Percentiles rank a stretch among this genome's conserved stretches.
phyloP scores from a whole-genome alignment of 2,888 invertebrate species.

The Drosophila nigricruria region DNA sequence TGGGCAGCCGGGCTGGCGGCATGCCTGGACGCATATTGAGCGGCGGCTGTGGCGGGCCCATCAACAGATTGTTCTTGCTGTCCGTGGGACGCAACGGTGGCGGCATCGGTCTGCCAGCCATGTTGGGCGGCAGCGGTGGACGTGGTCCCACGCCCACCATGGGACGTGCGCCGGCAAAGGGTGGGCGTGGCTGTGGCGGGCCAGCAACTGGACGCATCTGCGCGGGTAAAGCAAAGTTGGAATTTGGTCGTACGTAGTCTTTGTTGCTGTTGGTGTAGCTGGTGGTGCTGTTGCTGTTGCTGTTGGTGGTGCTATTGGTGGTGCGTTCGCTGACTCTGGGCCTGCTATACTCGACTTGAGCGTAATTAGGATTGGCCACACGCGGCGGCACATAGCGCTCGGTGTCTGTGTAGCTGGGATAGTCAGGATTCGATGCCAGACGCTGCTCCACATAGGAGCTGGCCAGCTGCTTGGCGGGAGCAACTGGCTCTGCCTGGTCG shows the following conservation, averaged over 20 bases:
- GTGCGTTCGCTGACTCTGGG: slow-evolving; percentile 48
- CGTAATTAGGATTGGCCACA: slow-evolving; percentile 7
- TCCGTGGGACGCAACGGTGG: slow-evolving; percentile 85
- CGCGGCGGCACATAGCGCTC: slow-evolving; percentile 21
- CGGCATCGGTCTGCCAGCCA: slow-evolving; percentile 70
- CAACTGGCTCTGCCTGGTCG: slow-evolving; percentile 12
- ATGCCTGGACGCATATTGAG: slow-evolving; percentile 68
- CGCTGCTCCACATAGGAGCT: slow-evolving; percentile 5
- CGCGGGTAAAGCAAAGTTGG: slow-evolving; percentile 64
- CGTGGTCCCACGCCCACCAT: slow-evolving; percentile 79
- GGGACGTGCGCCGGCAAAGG: slow-evolving; percentile 74
- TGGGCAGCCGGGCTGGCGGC: slow-evolving; percentile 69
- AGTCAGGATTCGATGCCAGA: slow-evolving; percentile 1
- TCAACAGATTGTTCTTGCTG: slow-evolving; percentile 85
- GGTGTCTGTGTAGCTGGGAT: slow-evolving; percentile 14
- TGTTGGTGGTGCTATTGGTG: slow-evolving; percentile 44
- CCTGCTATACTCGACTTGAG: slow-evolving; percentile 18
- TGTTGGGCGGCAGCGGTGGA: slow-evolving; percentile 80
- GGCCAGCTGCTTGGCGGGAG: slow-evolving; percentile 8
- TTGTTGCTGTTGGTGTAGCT: slow-evolving; percentile 3
- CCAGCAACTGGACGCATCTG: slow-evolving; percentile 82
- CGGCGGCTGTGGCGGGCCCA: slow-evolving; percentile 76
- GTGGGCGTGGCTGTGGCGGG: slow-evolving; percentile 78
- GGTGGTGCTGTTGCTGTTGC: slow-evolving; percentile 27
- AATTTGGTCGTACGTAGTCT: slow-evolving; percentile 36